These are phyloP conservation scores for Psittacula derbiana DNA, from an alignment of 2,797 vertebrate genomes.

Conservation along the genomic window DNA sequence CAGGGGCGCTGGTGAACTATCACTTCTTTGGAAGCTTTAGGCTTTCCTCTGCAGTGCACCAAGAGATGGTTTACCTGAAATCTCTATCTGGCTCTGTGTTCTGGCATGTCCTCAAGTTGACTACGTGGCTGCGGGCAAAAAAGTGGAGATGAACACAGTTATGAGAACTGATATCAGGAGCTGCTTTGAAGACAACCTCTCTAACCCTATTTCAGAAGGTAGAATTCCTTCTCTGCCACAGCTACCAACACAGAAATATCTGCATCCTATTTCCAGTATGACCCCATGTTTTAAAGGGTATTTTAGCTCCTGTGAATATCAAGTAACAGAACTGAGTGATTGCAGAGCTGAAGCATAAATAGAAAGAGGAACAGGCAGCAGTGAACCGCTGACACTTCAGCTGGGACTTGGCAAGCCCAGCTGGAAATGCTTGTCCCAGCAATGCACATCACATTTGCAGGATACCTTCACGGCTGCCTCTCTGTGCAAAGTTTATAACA, in stretches of 20 bases:
- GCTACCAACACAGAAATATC: neutral
- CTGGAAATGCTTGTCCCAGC: slow-evolving; percentile 43
- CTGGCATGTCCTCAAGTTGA: neutral
- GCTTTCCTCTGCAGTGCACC: neutral
- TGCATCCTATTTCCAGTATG: neutral
- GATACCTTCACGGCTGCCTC: neutral
- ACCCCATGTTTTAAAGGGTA: slow-evolving; percentile 7
- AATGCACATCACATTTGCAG: neutral
- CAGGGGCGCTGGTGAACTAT: neutral
- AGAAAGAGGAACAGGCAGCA: slow-evolving; percentile 54
- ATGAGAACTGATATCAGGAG: neutral
- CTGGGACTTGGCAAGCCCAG: slow-evolving; percentile 19
- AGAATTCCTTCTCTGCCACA: neutral
- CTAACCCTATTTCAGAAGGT: neutral
- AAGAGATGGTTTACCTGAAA: neutral
- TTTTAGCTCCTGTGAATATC: slow-evolving; percentile 17
- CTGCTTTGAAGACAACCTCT: neutral
- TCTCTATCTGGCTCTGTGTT: neutral
- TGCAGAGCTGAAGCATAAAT: slow-evolving; percentile 39
- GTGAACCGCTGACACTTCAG: slow-evolving; percentile 18
- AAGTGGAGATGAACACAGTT: neutral
- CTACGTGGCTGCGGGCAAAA: neutral
- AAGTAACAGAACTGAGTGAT: slow-evolving; percentile 7
- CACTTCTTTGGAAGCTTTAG: neutral
- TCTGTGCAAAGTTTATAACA: neutral